phyloP scores from a whole-genome alignment of 1,140 invertebrate genomes.

The Pseudomyrmex flavicornis region DNA sequence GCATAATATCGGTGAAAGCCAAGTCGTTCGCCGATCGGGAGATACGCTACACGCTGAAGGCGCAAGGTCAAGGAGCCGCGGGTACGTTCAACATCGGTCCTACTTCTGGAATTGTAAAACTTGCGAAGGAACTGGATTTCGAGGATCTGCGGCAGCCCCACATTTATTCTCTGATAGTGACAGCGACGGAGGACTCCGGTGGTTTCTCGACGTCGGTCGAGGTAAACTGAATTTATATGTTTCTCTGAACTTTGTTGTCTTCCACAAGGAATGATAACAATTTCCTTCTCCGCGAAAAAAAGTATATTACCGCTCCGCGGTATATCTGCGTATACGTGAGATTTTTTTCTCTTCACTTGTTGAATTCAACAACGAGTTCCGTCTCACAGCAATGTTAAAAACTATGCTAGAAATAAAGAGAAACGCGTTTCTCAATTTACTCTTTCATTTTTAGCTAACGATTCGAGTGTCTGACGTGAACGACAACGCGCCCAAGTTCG shows the following conservation, averaged over 20 bases:
- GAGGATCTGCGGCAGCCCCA: constrained; percentile 97
- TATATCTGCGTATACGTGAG: not conserved
- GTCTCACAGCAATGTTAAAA: not conserved
- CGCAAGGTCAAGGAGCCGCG: constrained; percentile 96
- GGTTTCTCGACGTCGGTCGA: constrained; percentile 98
- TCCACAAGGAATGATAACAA: constrained; percentile 1
- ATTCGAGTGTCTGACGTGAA: constrained; percentile 97
- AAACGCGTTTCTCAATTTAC: not conserved
- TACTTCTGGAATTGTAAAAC: constrained; percentile 96
- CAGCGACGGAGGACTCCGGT: constrained; percentile 97
- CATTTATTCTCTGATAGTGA: constrained; percentile 95
- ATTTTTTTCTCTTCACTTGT: constrained; percentile 19
- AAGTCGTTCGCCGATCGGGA: constrained; percentile 98
- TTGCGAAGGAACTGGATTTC: constrained; percentile 97
- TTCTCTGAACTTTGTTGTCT: not conserved
- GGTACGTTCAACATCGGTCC: constrained; percentile 98
- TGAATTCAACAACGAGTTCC: not conserved
- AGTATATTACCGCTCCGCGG: not conserved
- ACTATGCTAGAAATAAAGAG: too few species aligned
- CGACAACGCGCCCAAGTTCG: constrained; percentile 97
- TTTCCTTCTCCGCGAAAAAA: not conserved
- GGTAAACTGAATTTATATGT: constrained; percentile 85
- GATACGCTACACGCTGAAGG: constrained; percentile 96
- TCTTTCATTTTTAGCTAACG: constrained; percentile 88
- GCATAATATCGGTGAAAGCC: constrained; percentile 97